Evolutionary conservation across 2,888 invertebrate species (phyloP), one percentile per base, ranked within the genome.

Genomic region (Stenodema calcarata): DNA sequence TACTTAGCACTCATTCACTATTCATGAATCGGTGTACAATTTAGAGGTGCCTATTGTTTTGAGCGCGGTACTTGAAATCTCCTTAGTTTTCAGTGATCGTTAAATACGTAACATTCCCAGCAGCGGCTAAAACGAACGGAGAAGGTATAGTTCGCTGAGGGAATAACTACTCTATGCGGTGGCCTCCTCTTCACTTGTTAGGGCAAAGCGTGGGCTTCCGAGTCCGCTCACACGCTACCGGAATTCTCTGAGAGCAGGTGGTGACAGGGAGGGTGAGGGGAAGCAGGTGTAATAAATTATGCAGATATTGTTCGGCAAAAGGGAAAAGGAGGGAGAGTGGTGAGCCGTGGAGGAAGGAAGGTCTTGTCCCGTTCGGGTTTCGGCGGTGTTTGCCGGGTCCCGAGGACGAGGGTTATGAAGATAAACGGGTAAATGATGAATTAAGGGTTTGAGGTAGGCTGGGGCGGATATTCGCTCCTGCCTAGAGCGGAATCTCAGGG

Each of bases 341-440:
- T n/a, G 47, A 30, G 35, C 14, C 18, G 69, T 82, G 30, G 82
- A 69, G 69, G 82, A 70, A 23, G 82, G 47, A 80, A 47, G 78
- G 78, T 27, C 44, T 27, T 42, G 44, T 78, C 78, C 44, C 44
- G 44, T 78, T 41, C 41, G 35, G 76, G 42, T 41, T 44, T 78
- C 23, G 47, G 42, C 4, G 44, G 79, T 23, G 54, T 18, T 27
- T 50, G 28, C 27, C 16, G 0, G 80, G 54, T 28, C 27, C 35
- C 80, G 80, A 54, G 54, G 80, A 62, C 23, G 75, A 41, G 18
- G 82, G 42, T 73, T 84, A 84, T 84, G 84, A 84, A 84, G 84
- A 84, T 84, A 84, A 84, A 84, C 84, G 84, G 84, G 84, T 84
- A 84, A 84, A 84, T 84, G 84, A 84, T 84, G 84, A 84, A 84